Conservation (phyloP, 2,797 vertebrate genomes). For the Microctenopoma steveboyesi region DNA sequence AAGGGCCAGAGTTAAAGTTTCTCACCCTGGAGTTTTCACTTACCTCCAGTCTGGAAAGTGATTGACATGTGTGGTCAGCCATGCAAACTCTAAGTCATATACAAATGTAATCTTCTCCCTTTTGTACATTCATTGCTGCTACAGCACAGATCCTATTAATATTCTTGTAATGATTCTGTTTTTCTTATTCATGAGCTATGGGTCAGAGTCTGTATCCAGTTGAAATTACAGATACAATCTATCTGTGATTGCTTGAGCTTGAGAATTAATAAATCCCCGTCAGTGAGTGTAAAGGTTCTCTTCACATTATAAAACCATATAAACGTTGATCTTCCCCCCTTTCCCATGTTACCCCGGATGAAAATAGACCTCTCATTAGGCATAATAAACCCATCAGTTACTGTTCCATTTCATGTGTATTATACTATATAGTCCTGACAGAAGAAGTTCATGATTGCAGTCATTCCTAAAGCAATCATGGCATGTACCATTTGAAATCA, state of each 20-base stretch:
- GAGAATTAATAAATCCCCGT: constrained; percentile 61
- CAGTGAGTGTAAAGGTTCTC: constrained; percentile 25
- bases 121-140: constrained; percentile 31
- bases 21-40: constrained; percentile 2
- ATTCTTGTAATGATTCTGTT: constrained; percentile 52
- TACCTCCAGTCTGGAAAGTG: constrained; percentile 26
- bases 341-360: constrained; percentile 24
- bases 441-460: constrained; percentile 40
- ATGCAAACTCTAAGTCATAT: constrained; percentile 33
- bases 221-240: constrained; percentile 51
- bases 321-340: constrained; percentile 38
- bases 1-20: not conserved
- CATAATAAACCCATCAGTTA: constrained; percentile 49
- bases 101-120: constrained; percentile 45
- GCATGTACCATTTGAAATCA: too few relatives aligned
- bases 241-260: constrained; percentile 45
- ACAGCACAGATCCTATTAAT: constrained; percentile 49
- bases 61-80: constrained; percentile 49
- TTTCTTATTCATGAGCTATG: constrained; percentile 60
- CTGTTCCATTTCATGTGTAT: constrained; percentile 36
- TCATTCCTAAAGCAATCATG: too few relatives aligned
- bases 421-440: constrained; percentile 20
- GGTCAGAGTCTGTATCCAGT: constrained; percentile 54
- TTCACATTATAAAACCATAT: constrained; percentile 57
- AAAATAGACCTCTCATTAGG: constrained; percentile 45